Evolutionary conservation across 1,140 invertebrate genomes (phyloP), one percentile per base, ranked within the genome.

Genomic region (Penaeus chinensis): DNA sequence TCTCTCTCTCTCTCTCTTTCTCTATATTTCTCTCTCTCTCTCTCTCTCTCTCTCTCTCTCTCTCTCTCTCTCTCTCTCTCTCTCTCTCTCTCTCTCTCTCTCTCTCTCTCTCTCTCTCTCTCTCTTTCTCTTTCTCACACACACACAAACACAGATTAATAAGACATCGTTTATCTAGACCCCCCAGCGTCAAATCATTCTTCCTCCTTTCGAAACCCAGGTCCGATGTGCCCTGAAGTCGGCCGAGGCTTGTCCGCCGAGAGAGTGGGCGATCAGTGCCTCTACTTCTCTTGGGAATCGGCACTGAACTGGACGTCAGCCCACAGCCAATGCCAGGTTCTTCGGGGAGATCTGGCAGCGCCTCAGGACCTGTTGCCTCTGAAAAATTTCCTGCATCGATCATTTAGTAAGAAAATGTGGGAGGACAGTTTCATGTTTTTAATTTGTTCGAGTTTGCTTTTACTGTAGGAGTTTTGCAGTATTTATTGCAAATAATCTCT

Each of bases 261-360:
- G 69, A 37, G 81, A 20, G 71, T 87, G 18, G 86, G 86, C 22
- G 86, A 83, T 1, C 86, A 87, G 19, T 87, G 86, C 61, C 71
- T 87, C n/a, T 87, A 87, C 61, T 82, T 87, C 69, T 83, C 80
- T 60, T 37, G 81, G 42, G 80, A 18, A 2, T 63, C 65, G 22
- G 47, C 47, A 20, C 81, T 65, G 54, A 87, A 87, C 86, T 87
- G 86, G 86, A 87, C 86, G 0, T 27, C 80, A 0, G 78, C 86
- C 16, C 80, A 87, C 37, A 54, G 27, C 80, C 86, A 77, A 2
- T 87, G 86, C 20, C 86, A 83, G 60, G 13, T 37, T 4, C 86
- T 87, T 0, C 69, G 86, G 13, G 80, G 78, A 19, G 80, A 77
- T 66, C 80, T 87, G 54, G 78, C 78, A 4, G 86, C 80, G 7